phyloP scores from a whole-genome alignment of 2,113 vertebrate genomes.

The Noctilio leporinus region DNA sequence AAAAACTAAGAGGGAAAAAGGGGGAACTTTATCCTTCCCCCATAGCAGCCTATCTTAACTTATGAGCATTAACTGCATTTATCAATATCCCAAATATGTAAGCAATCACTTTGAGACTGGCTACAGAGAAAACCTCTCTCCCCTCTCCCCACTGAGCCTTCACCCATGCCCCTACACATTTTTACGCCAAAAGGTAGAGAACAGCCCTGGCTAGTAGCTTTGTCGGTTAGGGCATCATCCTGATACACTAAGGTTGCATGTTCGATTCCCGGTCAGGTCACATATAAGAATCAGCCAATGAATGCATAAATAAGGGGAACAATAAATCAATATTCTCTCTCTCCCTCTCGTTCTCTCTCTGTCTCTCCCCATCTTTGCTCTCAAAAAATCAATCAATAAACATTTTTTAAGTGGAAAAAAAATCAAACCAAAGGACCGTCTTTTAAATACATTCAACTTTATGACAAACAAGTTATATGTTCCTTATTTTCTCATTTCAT shows the following conservation, averaged over 20 bases:
- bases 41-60: background rate
- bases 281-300: too few relatives aligned
- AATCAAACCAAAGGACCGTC: background rate
- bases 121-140: background rate
- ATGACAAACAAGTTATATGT: background rate
- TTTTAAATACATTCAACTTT: background rate
- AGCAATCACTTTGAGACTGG: background rate
- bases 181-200: background rate
- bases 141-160: background rate
- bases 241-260: too few relatives aligned
- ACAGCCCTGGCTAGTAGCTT: too few relatives aligned
- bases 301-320: too few relatives aligned
- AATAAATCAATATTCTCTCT: too few relatives aligned
- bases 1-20: background rate
- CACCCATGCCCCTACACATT: background rate
- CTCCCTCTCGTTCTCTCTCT: too few relatives aligned
- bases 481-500: background rate
- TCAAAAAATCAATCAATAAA: too few relatives aligned
- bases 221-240: too few relatives aligned
- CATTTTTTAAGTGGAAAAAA: too few relatives aligned
- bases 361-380: too few relatives aligned
- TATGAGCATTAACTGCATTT: background rate
- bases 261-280: too few relatives aligned
- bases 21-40: too few relatives aligned
- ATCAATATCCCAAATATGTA: background rate